A percentile compares a stretch with the other conserved stretches of the same genome.
These are phyloP conservation scores for Scortum barcoo DNA, from an alignment of 2,113 vertebrate genomes.

Conservation along the genomic window DNA sequence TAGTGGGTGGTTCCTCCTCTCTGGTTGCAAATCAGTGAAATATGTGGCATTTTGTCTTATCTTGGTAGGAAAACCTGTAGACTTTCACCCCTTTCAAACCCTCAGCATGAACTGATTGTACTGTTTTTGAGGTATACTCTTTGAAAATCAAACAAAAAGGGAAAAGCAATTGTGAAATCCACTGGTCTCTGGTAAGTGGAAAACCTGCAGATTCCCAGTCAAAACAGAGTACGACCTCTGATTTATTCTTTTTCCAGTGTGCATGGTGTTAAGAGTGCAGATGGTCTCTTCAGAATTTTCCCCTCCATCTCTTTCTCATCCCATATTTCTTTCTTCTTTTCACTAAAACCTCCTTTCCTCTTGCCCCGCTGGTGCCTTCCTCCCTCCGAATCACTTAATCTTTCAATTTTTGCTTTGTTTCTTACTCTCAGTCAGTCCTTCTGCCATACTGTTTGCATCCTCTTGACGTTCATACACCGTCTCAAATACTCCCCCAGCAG, in stretches of 20 bases:
- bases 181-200: not conserved
- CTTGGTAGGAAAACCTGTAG: not conserved
- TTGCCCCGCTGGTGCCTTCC: not conserved
- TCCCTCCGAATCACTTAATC: not conserved
- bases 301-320: not conserved
- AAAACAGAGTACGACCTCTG: not conserved
- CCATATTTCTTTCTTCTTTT: not conserved
- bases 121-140: not conserved
- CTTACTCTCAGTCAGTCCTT: not conserved
- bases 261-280: not conserved
- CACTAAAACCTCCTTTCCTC: not conserved
- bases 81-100: not conserved
- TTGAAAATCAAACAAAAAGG: not conserved
- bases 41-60: not conserved
- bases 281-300: not conserved
- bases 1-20: not conserved
- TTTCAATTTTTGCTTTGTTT: not conserved
- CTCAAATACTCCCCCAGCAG: not conserved
- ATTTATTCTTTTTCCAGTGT: slow-evolving; percentile 2
- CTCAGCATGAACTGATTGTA: not conserved
- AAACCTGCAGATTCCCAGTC: not conserved
- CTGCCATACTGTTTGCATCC: not conserved
- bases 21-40: not conserved
- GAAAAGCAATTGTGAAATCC: not conserved
- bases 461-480: not conserved